Evolutionary conservation across 2,888 invertebrate species (phyloP), one percentile per base, ranked within the genome.

Genomic region (Philhelius pedissequus): DNA sequence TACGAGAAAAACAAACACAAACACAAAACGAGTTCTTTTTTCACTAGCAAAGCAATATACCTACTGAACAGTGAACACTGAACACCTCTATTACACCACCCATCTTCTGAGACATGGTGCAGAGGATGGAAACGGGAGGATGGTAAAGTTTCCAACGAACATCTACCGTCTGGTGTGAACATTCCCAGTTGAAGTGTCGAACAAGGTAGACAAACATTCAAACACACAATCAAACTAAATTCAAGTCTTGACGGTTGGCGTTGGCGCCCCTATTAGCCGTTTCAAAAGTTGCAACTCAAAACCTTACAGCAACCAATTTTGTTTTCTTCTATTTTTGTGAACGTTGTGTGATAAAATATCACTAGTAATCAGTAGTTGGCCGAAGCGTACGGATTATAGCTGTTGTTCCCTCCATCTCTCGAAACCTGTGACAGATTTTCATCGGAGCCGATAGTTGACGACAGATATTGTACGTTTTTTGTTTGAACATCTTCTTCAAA

Each of bases 311-410:
- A 77, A 71, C 71, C 64, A 60, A 66, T 78, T 69, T 70, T 86
- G 74, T 79, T 82, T 86, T 83, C 74, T 56, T 78, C 70, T 80
- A 79, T 88, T 89, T 86, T 81, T 78, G 77, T 83, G 80, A 82
- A 78, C 90, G 90, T 87, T 89, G 90, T 90, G 90, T 91, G 90
- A 90, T 90, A 90, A 90, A 90, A 90, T 89, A 90, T 89, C 90
- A 89, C 90, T 90, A 90, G 90, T 90, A 90, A 90, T 89, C 91
- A 90, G 90, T 90, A 90, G 90, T 89, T 90, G 89, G 89, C 88
- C 89, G 88, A 91, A 89, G 89, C 88, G 90, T 89, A 89, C 89
- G 90, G 90, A 90, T 89, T 64, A 89, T 86, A 82, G 68, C 78
- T 73, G 86, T 64, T 86, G 86, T 86, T 83, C 82, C 78, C 81